Base-by-base conservation (phyloP, 2,888 invertebrate species). In the Trichacis sp. region DNA sequence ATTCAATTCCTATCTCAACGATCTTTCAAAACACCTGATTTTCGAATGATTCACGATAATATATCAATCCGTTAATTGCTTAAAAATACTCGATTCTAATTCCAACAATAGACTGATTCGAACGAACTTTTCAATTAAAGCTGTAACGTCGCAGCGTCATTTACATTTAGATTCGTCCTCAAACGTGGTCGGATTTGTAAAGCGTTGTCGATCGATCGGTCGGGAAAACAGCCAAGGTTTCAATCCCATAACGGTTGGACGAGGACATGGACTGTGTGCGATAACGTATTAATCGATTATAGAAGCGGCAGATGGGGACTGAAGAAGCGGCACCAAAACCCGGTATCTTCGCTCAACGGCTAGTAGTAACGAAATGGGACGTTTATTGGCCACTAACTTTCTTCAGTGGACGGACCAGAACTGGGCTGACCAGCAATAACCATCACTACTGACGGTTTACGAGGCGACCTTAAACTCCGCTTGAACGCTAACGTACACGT, bases 321-420 rank as follows among this genome's bases (percentile, higher is more conserved):
- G 53, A 40, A 36, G 51, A 68, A 67, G 29, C 52, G 36, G 49
- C 53, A 58, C 62, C 63, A 66, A 64, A 64, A 58, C 56, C 36
- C 40, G 60, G 68, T 72, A 73, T 73, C 73, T 70, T 54, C 59
- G 64, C 61, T 72, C 71, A 74, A 75, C 69, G 71, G 69, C 53
- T 68, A 50, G 67, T 47, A 68, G 73, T 75, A 74, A 77, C 68
- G 72, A 68, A 68, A 65, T 69, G 66, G 64, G 71, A 73, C 72
- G 68, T 79, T 79, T 78, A 79, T 77, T 77, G 74, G 71, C 72
- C 71, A 76, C 73, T 77, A 79, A 76, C 76, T 76, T 76, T 59
- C 75, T 70, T 65, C 68, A 67, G 64, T 59, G 68, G 60, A 62
- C 51, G 55, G 54, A 51, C 50, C 57, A 20, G 53, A 17, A 46